Evolutionary conservation across 1,140 invertebrate genomes (phyloP), one percentile per base, ranked within the genome.

Genomic region (Antheraea pernyi): DNA sequence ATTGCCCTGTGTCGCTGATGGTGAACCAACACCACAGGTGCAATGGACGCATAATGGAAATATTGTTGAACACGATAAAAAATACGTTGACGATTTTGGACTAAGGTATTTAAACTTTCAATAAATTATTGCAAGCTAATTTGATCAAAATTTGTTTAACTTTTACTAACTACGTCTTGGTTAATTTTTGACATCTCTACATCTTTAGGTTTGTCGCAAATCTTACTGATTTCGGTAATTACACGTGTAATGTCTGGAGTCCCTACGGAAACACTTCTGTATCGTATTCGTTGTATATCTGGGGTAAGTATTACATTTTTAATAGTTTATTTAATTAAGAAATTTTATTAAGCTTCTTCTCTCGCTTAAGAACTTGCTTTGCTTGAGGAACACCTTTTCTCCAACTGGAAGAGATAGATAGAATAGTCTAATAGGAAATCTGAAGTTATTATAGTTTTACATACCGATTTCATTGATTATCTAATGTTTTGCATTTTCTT

Each of bases 161-260:
- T 30, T 30, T 4, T 30, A 30, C 22, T 30, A 30, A 30, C 22
- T 30, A 4, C 22, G 22, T 4, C 4, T 30, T 30, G 1, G 4
- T 2, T 30, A 30, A 30, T 1, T 30, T 30, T 30, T 30, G 22
- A 30, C 22, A 7, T 22, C 19, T 67, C 11, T 63, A 66, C 59
- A 19, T 36, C 81, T 81, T 36, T 70, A 93, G 91, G 68, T 93
- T 92, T 68, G 80, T 91, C 4, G 89, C 91, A n/a, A 93, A 92
- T 74, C 65, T 91, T 30, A 91, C 91, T 3, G 90, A 93, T 68
- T 91, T 90, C 37, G 91, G 91, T 0, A 78, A 86, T 19, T 93
- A 91, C 63, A 76, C 77, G 10, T 93, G 91, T 59, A 42, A 81
- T 6, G 89, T 84, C 2, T 78, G 69, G 19, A 93, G 92, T 63